A percentile compares a stretch with the other conserved stretches of the same genome.
Conservation (phyloP, 2,797 vertebrate genomes). For the Sciurus carolinensis region DNA sequence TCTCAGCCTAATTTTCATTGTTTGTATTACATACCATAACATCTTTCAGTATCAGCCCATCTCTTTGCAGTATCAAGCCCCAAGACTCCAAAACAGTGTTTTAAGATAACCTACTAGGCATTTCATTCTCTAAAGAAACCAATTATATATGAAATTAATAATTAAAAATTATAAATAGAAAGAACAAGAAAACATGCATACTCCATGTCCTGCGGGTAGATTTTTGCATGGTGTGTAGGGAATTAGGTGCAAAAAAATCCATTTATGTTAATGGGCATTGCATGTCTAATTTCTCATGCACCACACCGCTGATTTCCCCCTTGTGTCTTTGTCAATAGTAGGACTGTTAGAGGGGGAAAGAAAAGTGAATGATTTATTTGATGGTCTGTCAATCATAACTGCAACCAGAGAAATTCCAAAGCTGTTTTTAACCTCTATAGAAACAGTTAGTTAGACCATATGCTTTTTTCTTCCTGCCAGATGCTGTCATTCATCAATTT, state of each 20-base stretch:
- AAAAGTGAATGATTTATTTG: conserved; percentile 89
- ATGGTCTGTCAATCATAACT: conserved; percentile 90
- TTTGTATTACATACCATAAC: conserved; percentile 71
- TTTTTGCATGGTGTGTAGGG: conserved; percentile 87
- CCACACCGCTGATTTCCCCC: conserved; percentile 85
- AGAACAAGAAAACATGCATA: conserved; percentile 89
- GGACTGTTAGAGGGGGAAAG: conserved; percentile 82
- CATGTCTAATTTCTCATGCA: conserved; percentile 89
- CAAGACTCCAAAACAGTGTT: conserved; percentile 84
- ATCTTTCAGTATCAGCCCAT: conserved; percentile 76
- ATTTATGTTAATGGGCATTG: conserved; percentile 91
- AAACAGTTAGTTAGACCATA: conserved; percentile 90
- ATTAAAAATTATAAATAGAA: conserved; percentile 91
- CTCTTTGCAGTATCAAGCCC: conserved; percentile 83
- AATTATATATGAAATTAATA: conserved; percentile 91
- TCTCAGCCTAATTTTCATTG: conserved; percentile 75
- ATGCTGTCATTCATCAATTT: conserved; percentile 92
- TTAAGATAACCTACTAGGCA: conserved; percentile 87
- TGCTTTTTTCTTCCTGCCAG: conserved; percentile 90
- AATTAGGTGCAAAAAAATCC: conserved; percentile 91
- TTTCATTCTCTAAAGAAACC: conserved; percentile 88
- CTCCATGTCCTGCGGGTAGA: conserved; percentile 87
- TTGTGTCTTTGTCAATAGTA: conserved; percentile 87
- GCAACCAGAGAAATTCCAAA: conserved; percentile 90
- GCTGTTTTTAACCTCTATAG: conserved; percentile 91